A percentile compares a stretch with the other conserved stretches of the same genome.
phyloP scores from a whole-genome alignment of 2,797 vertebrate species.

The Artibeus lituratus region DNA sequence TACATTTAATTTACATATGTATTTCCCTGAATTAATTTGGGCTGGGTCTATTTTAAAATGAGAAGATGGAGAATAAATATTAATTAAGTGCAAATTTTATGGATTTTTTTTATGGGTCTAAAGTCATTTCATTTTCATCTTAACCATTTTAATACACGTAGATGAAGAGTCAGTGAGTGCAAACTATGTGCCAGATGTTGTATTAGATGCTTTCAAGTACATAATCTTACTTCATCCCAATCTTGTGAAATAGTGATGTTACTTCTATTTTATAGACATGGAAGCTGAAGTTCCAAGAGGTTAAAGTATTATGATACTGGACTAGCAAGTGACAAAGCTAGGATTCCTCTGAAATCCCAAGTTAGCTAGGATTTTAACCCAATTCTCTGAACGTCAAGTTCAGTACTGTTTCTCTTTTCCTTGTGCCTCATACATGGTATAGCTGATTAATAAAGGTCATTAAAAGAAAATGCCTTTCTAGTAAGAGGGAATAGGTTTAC shows the following conservation, averaged over 20 bases:
- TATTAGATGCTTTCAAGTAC: conserved; percentile 5
- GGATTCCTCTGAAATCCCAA: background rate
- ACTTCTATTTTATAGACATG: background rate
- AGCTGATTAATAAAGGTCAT: background rate
- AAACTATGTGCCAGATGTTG: background rate
- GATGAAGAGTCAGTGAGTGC: background rate
- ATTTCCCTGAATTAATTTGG: conserved; percentile 41
- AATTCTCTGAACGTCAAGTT: conserved; percentile 5
- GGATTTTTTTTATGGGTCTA: background rate
- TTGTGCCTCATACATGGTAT: background rate
- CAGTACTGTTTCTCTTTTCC: background rate
- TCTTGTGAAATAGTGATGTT: background rate
- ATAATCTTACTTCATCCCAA: background rate
- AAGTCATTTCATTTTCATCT: conserved; percentile 35
- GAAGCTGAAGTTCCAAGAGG: conserved; percentile 16
- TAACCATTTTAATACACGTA: conserved; percentile 7
- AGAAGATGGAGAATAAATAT: conserved; percentile 27
- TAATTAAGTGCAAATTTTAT: conserved; percentile 15
- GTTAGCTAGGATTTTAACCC: conserved; percentile 4
- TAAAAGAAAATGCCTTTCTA: background rate
- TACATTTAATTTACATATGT: conserved; percentile 41
- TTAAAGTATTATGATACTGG: background rate
- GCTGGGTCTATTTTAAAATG: conserved; percentile 43
- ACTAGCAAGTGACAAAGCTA: background rate
- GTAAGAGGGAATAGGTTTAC: background rate